Evolutionary conservation across 2,888 invertebrate genomes (phyloP), one percentile per base, ranked within the genome.

Genomic region (Phortica magna): DNA sequence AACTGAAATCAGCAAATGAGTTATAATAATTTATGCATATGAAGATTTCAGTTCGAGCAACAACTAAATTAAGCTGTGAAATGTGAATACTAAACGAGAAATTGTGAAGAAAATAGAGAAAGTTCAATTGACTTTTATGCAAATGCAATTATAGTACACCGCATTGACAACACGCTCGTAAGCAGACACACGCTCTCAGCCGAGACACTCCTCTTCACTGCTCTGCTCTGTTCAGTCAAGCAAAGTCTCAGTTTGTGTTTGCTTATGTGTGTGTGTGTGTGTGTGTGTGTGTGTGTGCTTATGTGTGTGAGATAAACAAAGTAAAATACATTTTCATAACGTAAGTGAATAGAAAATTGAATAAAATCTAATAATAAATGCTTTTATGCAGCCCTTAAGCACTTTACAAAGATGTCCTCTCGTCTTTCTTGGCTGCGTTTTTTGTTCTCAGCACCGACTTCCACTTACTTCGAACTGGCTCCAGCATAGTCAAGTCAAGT

Each of bases 291-390:
- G 19, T 41, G 70, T 48, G 53, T 2, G 48, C 22, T 22, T 70
- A 22, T 31, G 53, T 70, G 31, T 53, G 22, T 22, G n/a, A 31
- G 53, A 71, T 71, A 71, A 71, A 71, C 70, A 71, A 71, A 71
- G 70, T 71, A 42, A 71, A 71, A 71, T 71, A 85, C 85, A 86
- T 86, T 86, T 86, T 86, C 85, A 86, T 87, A 86, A 86, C 82
- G 85, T 87, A 86, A 86, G 85, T 86, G 87, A 86, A 86, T 87
- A 86, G 85, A 86, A 86, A 86, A 86, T 86, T 86, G 85, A 86
- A 86, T 86, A 85, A 86, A 86, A 87, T 86, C 85, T 87, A 86
- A 86, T 86, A 86, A 87, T 85, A 86, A 86, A 86, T 87, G 85
- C 85, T 86, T 86, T 86, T 86, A 86, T 87, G 85, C 85, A 87